These are phyloP conservation scores for Helicolenus hilgendorfi DNA, from an alignment of 2,797 vertebrate genomes.

Conservation along the genomic window DNA sequence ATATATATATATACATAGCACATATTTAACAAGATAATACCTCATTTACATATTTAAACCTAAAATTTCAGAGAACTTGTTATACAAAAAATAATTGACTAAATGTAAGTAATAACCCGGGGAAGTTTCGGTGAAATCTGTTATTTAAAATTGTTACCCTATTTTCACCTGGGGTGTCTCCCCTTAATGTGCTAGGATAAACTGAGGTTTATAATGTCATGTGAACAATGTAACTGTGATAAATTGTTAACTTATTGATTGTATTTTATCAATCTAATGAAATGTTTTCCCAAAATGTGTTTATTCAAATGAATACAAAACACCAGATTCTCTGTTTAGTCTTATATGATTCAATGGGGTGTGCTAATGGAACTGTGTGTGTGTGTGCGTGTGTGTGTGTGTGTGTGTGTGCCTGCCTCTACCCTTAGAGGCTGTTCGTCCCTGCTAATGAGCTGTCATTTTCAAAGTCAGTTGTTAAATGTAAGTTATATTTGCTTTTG, in stretches of 20 bases:
- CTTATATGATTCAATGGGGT: not conserved
- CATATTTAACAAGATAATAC: no score
- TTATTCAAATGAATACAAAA: not conserved
- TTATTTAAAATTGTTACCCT: no score
- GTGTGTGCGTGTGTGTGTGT: not conserved
- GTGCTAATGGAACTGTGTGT: not conserved
- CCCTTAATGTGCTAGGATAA: not conserved
- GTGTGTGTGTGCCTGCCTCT: not conserved
- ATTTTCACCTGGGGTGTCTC: no score
- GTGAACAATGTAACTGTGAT: not conserved
- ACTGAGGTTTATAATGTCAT: not conserved
- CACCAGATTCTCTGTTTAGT: not conserved
- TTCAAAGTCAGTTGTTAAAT: conserved; percentile 30
- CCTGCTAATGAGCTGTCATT: conserved; percentile 61
- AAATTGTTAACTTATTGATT: not conserved
- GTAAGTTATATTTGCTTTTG: not conserved
- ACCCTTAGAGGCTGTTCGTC: conserved; percentile 42
- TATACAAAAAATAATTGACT: no score
- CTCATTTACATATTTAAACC: no score
- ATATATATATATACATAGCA: no score
- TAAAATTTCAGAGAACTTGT: no score
- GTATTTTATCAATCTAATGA: not conserved
- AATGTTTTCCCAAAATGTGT: not conserved
- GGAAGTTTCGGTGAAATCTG: no score
- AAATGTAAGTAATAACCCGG: no score